Percentiles rank a stretch among this genome's conserved stretches.
phyloP scores from a whole-genome alignment of 2,113 vertebrate genomes.

The Scopus umbretta region DNA sequence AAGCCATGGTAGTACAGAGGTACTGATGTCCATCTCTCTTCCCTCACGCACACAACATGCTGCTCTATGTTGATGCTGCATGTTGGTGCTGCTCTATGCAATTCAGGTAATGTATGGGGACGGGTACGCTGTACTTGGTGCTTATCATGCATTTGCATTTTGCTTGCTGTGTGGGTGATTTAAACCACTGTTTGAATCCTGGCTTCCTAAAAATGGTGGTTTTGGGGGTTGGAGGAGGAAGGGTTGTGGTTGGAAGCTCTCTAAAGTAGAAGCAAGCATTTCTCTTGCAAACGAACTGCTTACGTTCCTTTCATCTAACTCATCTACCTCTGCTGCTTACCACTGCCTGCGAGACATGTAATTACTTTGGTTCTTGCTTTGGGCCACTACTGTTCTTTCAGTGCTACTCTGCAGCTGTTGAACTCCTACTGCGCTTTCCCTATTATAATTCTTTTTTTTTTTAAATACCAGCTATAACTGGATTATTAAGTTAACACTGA shows the following conservation, averaged over 20 bases:
- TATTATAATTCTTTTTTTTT: not conserved
- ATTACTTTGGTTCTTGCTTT: constrained; percentile 16
- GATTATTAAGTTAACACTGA: not conserved
- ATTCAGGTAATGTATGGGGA: not conserved
- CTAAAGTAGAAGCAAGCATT: not conserved
- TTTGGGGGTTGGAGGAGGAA: not conserved
- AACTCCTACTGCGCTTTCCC: not conserved
- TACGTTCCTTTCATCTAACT: not conserved
- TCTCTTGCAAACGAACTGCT: not conserved
- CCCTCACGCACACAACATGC: no score
- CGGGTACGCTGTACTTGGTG: not conserved
- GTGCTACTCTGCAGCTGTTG: not conserved
- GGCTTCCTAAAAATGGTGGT: not conserved
- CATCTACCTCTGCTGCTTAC: not conserved
- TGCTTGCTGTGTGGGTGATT: not conserved
- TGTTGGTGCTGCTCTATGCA: not conserved
- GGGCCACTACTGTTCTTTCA: not conserved
- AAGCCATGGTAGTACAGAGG: not conserved
- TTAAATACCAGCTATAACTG: not conserved
- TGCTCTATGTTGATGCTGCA: no score
- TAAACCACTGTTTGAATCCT: not conserved
- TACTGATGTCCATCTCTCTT: not conserved
- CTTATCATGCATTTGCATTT: not conserved
- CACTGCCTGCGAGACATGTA: not conserved
- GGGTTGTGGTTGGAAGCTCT: not conserved